Evolutionary conservation across 2,113 vertebrate genomes (phyloP).

Genomic region (Scomber scombrus): DNA sequence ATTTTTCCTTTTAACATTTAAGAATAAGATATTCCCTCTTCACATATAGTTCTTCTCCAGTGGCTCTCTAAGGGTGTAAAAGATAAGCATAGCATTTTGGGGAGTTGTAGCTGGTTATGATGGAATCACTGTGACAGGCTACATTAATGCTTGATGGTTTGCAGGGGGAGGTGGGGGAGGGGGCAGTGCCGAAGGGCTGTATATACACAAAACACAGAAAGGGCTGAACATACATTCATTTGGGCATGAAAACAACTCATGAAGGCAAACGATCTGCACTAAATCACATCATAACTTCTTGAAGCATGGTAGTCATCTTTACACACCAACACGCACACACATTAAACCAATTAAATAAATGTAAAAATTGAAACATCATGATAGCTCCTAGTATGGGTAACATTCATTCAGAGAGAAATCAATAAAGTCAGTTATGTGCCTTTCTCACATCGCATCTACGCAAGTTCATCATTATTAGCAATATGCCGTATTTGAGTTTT

Average conservation of each 20-base stretch:
- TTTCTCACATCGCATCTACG: background rate
- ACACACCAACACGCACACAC: background rate
- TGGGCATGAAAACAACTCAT: constrained; percentile 38
- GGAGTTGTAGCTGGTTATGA: constrained; percentile 17
- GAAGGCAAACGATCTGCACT: constrained; percentile 40
- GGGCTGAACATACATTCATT: constrained; percentile 52
- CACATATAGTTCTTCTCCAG: background rate
- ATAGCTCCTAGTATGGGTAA: background rate
- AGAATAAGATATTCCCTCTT: background rate
- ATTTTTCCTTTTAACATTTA: background rate
- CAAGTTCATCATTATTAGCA: background rate
- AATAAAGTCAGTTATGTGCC: background rate
- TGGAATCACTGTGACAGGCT: constrained; percentile 18
- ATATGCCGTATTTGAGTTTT: background rate
- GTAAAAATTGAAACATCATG: background rate
- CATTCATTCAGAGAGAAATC: constrained; percentile 30
- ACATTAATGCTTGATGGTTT: constrained; percentile 27
- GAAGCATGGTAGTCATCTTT: constrained; percentile 11
- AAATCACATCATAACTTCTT: background rate
- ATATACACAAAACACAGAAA: constrained; percentile 14
- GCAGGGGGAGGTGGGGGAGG: background rate
- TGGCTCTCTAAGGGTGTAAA: background rate
- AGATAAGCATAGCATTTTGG: background rate
- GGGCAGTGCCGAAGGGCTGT: constrained; percentile 9
- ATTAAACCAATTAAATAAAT: constrained; percentile 1